Evolutionary conservation across 1,140 invertebrate genomes (phyloP).

Genomic region (Colletes gigas): DNA sequence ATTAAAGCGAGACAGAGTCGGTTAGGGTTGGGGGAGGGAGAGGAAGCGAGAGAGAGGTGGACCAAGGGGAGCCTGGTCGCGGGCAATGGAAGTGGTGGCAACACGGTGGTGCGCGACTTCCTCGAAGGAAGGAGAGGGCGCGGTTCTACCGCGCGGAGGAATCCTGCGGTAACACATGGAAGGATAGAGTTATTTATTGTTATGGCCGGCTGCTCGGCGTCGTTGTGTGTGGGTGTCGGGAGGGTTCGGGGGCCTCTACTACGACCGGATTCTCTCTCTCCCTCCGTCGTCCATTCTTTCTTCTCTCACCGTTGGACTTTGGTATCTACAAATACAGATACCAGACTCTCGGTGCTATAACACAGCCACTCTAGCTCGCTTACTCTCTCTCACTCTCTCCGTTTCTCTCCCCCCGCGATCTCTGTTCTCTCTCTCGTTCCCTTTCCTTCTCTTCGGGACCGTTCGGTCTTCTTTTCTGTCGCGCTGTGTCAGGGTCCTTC

Average conservation of each 20-base stretch:
- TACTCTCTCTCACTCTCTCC: conserved; percentile 12
- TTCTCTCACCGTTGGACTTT: conserved; percentile 58
- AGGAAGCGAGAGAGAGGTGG: conserved; percentile 20
- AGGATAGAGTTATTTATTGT: conserved; percentile 80
- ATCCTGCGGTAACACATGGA: conserved; percentile 77
- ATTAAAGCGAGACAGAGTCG: conserved; percentile 51
- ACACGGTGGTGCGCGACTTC: conserved; percentile 68
- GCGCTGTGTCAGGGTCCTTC: conserved; percentile 70
- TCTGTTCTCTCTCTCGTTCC: conserved; percentile 20
- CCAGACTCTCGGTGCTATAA: conserved; percentile 69
- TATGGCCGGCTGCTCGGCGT: conserved; percentile 73
- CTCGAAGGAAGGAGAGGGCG: conserved; percentile 65
- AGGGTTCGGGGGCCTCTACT: conserved; percentile 60
- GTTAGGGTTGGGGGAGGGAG: neutral
- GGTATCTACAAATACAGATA: conserved; percentile 77
- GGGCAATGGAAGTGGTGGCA: conserved; percentile 62
- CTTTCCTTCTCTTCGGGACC: conserved; percentile 4
- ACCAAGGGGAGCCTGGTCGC: conserved; percentile 34
- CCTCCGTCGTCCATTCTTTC: conserved; percentile 34
- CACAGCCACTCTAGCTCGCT: conserved; percentile 60
- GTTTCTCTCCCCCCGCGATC: conserved; percentile 9
- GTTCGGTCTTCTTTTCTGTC: conserved; percentile 43
- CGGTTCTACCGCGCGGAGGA: conserved; percentile 70
- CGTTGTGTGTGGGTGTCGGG: conserved; percentile 76
- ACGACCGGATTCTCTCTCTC: conserved; percentile 31